Conservation (phyloP, 2,797 vertebrate genomes). For the Mallotus villosus region DNA sequence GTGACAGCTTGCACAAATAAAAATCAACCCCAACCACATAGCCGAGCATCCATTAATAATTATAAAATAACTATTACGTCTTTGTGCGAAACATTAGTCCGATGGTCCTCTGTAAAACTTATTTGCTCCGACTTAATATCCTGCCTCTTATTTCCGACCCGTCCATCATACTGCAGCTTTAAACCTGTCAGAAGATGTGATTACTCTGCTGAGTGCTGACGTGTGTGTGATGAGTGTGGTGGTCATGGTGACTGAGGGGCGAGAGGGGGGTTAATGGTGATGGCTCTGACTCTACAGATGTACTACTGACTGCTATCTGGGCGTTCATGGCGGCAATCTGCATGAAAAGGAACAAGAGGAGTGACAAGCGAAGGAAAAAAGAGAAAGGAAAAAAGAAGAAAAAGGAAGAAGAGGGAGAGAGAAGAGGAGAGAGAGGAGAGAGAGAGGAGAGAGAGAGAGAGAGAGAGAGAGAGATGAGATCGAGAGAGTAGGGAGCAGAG, state of each 20-base stretch:
- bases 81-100: not conserved
- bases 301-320: conserved; percentile 1
- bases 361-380: too few species aligned
- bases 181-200: conserved; percentile 16
- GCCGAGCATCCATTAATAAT: conserved; percentile 5
- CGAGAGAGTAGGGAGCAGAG: too few species aligned
- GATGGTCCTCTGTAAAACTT: not conserved
- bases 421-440: too few species aligned
- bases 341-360: too few species aligned
- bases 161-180: not conserved
- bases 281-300: not conserved
- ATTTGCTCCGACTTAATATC: not conserved
- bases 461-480: too few species aligned
- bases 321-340: conserved; percentile 8
- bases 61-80: not conserved
- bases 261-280: not conserved
- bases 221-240: not conserved
- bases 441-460: too few species aligned
- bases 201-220: conserved; percentile 4
- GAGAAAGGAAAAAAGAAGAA: too few species aligned
- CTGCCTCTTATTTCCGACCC: conserved; percentile 5
- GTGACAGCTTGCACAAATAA: conserved; percentile 16
- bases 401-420: too few species aligned
- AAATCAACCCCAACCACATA: conserved; percentile 4
- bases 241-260: conserved; percentile 1